Evolutionary conservation across 2,888 invertebrate species (phyloP).

Genomic region (Leptinotarsa haldemani): DNA sequence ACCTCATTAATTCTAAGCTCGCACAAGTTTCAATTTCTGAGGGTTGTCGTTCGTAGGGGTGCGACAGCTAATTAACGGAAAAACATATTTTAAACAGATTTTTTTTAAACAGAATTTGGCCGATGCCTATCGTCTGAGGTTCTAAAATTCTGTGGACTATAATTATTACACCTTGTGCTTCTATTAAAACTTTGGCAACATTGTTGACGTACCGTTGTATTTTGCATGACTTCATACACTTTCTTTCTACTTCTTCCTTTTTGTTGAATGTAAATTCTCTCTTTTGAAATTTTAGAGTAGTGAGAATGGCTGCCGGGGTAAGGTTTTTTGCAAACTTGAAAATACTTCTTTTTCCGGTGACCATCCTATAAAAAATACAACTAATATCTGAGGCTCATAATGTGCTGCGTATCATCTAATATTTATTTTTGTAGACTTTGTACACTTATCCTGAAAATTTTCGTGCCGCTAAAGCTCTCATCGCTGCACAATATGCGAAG

Average conservation of each 20-base stretch:
- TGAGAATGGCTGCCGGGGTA: slow-evolving; percentile 81
- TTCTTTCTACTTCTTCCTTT: background rate
- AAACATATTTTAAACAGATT: too few species aligned
- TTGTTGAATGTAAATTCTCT: slow-evolving; percentile 9
- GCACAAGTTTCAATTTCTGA: too few species aligned
- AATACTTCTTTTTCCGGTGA: slow-evolving; percentile 38
- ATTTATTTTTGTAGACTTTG: slow-evolving; percentile 81
- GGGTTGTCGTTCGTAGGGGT: too few species aligned
- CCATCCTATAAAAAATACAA: slow-evolving; percentile 43
- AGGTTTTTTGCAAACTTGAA: slow-evolving; percentile 62
- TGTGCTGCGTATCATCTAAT: slow-evolving; percentile 25
- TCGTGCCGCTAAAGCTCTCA: slow-evolving; percentile 96
- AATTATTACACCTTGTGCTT: too few species aligned
- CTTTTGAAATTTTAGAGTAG: slow-evolving; percentile 32
- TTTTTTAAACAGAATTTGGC: too few species aligned
- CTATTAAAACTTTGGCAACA: too few species aligned
- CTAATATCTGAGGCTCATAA: slow-evolving; percentile 10
- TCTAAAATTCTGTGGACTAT: too few species aligned
- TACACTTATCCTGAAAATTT: slow-evolving; percentile 99
- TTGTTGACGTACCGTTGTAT: too few species aligned
- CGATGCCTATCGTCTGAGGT: too few species aligned
- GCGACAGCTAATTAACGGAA: too few species aligned
- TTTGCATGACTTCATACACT: too few species aligned
- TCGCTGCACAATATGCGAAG: slow-evolving; percentile 97
- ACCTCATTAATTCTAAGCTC: too few species aligned